Percentiles rank a stretch among this genome's conserved stretches.
Conservation (phyloP, 2,888 invertebrate genomes). For the Ephialtes manifestator region DNA sequence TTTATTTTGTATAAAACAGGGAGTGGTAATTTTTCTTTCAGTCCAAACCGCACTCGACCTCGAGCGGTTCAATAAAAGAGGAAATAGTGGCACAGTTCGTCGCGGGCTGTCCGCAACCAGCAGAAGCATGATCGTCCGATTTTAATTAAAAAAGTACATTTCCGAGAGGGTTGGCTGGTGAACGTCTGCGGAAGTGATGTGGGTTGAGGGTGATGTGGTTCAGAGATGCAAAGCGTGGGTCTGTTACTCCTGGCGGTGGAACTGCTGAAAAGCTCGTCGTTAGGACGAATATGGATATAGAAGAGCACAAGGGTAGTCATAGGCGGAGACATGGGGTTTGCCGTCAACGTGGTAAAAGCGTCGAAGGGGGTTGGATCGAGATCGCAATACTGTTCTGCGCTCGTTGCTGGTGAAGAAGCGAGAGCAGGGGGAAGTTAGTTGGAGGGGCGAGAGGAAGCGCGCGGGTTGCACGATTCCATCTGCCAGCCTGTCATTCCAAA, state of each 20-base stretch:
- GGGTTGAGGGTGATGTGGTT: conserved; percentile 51
- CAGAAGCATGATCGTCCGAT: conserved; percentile 71
- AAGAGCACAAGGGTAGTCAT: conserved; percentile 86
- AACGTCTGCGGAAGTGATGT: conserved; percentile 55
- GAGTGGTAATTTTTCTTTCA: conserved; percentile 52
- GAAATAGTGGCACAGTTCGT: conserved; percentile 66
- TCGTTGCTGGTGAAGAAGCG: conserved; percentile 50
- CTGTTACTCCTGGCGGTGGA: conserved; percentile 52
- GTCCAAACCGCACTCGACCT: conserved; percentile 32
- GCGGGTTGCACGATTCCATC: conserved; percentile 86
- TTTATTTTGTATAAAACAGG: conserved; percentile 1
- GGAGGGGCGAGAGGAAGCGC: conserved; percentile 80
- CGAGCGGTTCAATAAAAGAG: conserved; percentile 74
- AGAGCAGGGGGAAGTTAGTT: conserved; percentile 70
- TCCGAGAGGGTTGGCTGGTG: conserved; percentile 45
- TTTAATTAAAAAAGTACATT: conserved; percentile 78
- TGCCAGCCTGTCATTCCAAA: conserved; percentile 87
- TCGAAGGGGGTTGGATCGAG: conserved; percentile 79
- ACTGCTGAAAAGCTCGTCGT: conserved; percentile 58
- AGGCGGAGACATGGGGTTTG: conserved; percentile 82
- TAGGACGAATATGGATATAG: conserved; percentile 86
- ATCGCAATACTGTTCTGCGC: conserved; percentile 69
- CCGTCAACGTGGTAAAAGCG: conserved; percentile 77
- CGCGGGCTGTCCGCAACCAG: conserved; percentile 48
- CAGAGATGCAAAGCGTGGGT: conserved; percentile 43